Evolutionary conservation across 2,113 vertebrate genomes (phyloP).

Genomic region (Dicerorhinus sumatrensis): DNA sequence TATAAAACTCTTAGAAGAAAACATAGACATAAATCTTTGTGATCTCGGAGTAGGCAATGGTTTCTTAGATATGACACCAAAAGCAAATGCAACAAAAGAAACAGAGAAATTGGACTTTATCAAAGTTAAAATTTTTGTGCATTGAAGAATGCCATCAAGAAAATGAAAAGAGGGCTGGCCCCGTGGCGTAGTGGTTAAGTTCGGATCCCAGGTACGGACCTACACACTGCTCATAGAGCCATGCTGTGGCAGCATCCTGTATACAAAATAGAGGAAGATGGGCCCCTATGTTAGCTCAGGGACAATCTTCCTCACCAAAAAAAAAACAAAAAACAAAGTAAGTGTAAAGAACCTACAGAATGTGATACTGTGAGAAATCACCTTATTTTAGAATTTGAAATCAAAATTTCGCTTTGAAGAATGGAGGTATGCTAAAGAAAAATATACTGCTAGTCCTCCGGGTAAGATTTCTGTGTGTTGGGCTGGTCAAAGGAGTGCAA

Average conservation of each 20-base stretch:
- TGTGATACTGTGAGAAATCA: background rate
- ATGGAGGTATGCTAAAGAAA: background rate
- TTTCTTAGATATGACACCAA: background rate
- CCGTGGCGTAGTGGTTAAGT: too few relatives aligned
- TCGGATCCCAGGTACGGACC: too few relatives aligned
- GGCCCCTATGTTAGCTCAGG: too few relatives aligned
- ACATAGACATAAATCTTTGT: background rate
- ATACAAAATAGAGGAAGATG: too few relatives aligned
- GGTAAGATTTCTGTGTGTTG: background rate
- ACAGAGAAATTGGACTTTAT: background rate
- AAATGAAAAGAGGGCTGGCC: background rate
- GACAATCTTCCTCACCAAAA: too few relatives aligned
- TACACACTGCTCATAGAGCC: too few relatives aligned
- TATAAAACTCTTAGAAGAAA: slow-evolving; percentile 12
- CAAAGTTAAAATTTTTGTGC: background rate
- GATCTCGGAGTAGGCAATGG: background rate
- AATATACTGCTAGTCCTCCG: background rate
- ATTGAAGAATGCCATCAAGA: background rate
- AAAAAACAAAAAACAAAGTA: background rate
- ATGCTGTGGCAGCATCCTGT: too few relatives aligned
- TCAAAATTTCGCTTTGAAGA: background rate
- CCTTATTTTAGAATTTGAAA: slow-evolving; percentile 13
- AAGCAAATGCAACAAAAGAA: background rate
- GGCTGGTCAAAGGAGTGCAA: too few relatives aligned
- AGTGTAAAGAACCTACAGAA: background rate